Percentiles rank a stretch among this genome's conserved stretches.
phyloP scores from a whole-genome alignment of 2,113 vertebrate species.

The Esox niger region DNA sequence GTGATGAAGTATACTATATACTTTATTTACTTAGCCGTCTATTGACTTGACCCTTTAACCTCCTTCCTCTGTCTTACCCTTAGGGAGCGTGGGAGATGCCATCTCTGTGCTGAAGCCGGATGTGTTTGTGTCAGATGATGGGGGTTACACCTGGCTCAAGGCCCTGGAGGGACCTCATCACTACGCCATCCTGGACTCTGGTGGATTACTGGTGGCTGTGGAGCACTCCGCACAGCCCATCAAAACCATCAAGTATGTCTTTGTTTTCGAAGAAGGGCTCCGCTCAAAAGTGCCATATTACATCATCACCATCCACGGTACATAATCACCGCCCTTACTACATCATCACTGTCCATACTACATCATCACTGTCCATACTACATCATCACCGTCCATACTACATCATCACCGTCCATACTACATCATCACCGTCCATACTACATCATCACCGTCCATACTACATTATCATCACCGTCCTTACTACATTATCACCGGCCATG shows the following conservation, averaged over 20 bases:
- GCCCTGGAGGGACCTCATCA: constrained; percentile 88
- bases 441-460: no score
- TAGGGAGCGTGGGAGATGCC: constrained; percentile 87
- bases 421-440: no score
- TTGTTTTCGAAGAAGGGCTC: no score
- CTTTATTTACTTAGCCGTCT: no score
- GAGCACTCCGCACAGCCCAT: constrained; percentile 77
- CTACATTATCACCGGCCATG: no score
- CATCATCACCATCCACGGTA: no score
- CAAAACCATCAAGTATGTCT: constrained; percentile 81
- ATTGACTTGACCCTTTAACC: background rate
- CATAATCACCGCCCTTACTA: no score
- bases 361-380: no score
- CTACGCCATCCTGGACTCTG: constrained; percentile 91
- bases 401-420: no score
- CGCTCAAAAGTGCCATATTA: background rate
- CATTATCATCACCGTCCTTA: no score
- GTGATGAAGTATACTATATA: no score
- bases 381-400: background rate
- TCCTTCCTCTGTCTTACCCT: background rate
- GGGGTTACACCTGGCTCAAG: constrained; percentile 86
- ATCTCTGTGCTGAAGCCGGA: constrained; percentile 83
- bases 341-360: no score
- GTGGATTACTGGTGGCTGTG: constrained; percentile 87
- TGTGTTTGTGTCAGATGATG: constrained; percentile 90